Conservation (phyloP, 2,113 vertebrate species). For the Pygoscelis adeliae region DNA sequence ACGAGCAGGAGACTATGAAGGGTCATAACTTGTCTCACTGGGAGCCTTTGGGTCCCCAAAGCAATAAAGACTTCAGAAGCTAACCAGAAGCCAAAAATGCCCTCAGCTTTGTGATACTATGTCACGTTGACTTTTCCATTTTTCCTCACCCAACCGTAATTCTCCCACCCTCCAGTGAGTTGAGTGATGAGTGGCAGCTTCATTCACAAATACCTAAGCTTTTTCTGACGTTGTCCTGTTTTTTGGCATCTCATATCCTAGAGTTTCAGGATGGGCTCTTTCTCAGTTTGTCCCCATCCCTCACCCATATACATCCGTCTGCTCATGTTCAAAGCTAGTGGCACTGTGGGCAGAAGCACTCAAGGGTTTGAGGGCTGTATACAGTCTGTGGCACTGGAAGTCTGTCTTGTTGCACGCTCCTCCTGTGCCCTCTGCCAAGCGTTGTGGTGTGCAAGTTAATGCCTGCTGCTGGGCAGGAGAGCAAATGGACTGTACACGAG, state of each 20-base stretch:
- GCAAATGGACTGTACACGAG: rapidly evolving
- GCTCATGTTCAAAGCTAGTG: background rate
- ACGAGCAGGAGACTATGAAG: background rate
- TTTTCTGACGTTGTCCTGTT: background rate
- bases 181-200: background rate
- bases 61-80: background rate
- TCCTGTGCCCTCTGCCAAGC: rapidly evolving
- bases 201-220: background rate
- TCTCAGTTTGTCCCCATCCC: background rate
- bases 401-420: background rate
- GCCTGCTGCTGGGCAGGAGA: background rate
- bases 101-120: background rate
- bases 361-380: rapidly evolving
- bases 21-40: background rate
- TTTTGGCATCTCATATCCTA: rapidly evolving
- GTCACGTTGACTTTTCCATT: rapidly evolving
- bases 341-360: background rate
- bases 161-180: background rate
- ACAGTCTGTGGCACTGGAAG: background rate
- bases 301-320: rapidly evolving
- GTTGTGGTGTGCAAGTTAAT: background rate
- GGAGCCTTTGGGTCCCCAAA: background rate
- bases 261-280: background rate
- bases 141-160: rapidly evolving
- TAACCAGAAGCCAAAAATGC: background rate